Percentiles rank a stretch among this genome's conserved stretches.
Evolutionary conservation across 2,888 invertebrate species (phyloP).

Genomic region (Crossocerus cetratus): DNA sequence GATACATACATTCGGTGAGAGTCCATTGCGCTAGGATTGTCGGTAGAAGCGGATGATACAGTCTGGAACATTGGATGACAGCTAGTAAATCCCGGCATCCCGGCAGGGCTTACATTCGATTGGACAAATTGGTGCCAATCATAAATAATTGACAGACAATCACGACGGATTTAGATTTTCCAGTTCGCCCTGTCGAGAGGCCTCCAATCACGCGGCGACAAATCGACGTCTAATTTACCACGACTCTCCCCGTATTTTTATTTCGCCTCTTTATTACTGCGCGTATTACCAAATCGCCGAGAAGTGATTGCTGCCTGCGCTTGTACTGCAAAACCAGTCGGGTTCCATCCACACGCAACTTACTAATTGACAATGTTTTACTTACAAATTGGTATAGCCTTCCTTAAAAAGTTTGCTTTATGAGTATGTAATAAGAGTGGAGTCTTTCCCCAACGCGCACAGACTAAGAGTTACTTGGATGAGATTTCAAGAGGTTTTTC

Average conservation of each 20-base stretch:
- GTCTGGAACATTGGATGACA: conserved; percentile 60
- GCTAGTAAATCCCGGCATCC: conserved; percentile 59
- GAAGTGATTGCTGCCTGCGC: too few relatives aligned
- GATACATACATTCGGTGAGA: conserved; percentile 1
- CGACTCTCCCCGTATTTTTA: conserved; percentile 34
- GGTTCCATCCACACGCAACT: too few relatives aligned
- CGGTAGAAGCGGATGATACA: conserved; percentile 50
- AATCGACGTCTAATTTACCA: conserved; percentile 49
- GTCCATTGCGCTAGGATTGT: neutral
- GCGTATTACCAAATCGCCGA: too few relatives aligned
- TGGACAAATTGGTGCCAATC: conserved; percentile 73
- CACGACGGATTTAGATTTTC: conserved; percentile 64
- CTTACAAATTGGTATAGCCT: too few relatives aligned
- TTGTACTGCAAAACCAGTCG: too few relatives aligned
- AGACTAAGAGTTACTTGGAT: too few relatives aligned
- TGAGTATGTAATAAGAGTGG: too few relatives aligned
- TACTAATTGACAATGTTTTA: too few relatives aligned
- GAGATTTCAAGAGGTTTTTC: neutral
- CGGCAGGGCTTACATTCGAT: conserved; percentile 66
- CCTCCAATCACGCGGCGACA: conserved; percentile 48
- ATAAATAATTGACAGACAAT: conserved; percentile 75
- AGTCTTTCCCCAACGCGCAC: too few relatives aligned
- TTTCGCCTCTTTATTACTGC: neutral
- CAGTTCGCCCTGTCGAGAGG: conserved; percentile 45
- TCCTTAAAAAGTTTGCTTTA: too few relatives aligned